Conservation (phyloP, 2,113 vertebrate genomes). For the Orycteropus afer region DNA sequence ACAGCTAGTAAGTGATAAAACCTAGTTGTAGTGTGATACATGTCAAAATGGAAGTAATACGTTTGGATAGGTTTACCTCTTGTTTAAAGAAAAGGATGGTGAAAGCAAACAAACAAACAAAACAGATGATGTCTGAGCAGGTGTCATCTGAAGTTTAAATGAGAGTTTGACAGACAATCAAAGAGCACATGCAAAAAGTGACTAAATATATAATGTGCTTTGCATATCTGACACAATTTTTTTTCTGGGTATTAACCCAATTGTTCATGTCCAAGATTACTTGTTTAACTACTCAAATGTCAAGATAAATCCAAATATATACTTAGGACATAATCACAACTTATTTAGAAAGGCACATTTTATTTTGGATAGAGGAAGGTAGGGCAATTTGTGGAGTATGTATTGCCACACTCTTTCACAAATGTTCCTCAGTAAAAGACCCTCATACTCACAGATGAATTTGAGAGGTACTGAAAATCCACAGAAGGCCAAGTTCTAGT, state of each 20-base stretch:
- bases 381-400: background rate
- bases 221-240: background rate
- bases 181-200: background rate
- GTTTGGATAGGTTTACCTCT: background rate
- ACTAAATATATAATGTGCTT: background rate
- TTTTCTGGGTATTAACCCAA: background rate
- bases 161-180: constrained; percentile 16
- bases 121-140: background rate
- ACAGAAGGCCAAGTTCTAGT: background rate
- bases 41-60: background rate
- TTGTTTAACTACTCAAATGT: background rate
- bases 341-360: background rate
- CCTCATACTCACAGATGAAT: background rate
- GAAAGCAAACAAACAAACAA: background rate
- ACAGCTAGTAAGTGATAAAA: background rate
- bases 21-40: background rate
- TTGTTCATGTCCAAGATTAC: background rate
- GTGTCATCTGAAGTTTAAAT: background rate
- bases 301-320: background rate
- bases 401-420: background rate
- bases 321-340: background rate
- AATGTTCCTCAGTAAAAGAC: background rate
- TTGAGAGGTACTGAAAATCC: background rate
- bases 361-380: background rate
- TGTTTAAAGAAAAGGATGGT: constrained; percentile 8